Conservation (phyloP, 2,113 vertebrate species). For the Dicaeum eximium region DNA sequence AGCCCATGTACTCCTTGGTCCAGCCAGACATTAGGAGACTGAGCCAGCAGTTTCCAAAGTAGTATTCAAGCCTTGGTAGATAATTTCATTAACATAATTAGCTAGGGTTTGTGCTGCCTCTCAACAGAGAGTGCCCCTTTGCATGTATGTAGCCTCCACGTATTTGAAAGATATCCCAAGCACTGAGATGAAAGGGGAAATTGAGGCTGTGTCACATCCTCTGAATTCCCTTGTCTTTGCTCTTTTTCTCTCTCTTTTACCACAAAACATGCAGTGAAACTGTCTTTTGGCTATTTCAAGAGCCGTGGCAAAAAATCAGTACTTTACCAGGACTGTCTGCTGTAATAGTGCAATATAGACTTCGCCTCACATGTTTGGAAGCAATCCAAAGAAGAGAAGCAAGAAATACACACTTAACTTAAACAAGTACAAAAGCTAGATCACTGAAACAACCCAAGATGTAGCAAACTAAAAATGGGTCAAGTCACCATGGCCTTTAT, state of each 20-base stretch:
- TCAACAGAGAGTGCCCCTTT: background rate
- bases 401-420: background rate
- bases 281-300: background rate
- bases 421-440: background rate
- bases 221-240: background rate
- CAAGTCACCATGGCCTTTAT: background rate
- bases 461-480: background rate
- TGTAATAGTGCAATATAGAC: background rate
- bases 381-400: background rate
- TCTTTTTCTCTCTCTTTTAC: background rate
- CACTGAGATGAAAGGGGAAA: fast-evolving
- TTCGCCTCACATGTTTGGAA: background rate
- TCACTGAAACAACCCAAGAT: background rate
- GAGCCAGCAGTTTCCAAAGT: background rate
- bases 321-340: background rate
- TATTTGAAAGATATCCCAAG: background rate
- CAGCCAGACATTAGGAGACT: background rate
- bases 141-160: background rate
- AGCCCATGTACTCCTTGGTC: background rate
- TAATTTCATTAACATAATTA: background rate
- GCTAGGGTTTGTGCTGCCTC: background rate
- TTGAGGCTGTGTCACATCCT: background rate
- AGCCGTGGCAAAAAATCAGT: background rate
- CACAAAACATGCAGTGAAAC: background rate
- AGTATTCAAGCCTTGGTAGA: background rate